A percentile compares a stretch with the other conserved stretches of the same genome.
phyloP scores from a whole-genome alignment of 2,888 invertebrate species.

The Pecten maximus region DNA sequence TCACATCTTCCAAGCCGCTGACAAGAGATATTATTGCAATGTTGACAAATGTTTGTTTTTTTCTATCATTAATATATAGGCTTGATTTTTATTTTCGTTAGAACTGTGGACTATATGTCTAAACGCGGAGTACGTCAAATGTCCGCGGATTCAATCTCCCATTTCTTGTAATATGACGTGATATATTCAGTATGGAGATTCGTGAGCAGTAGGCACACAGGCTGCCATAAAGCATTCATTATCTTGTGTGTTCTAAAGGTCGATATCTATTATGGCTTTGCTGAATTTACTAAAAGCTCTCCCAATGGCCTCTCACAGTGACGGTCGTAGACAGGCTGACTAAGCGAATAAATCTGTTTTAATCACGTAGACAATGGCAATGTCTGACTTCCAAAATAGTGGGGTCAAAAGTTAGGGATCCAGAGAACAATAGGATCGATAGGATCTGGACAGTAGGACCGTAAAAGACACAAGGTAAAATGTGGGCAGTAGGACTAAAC shows the following conservation, averaged over 20 bases:
- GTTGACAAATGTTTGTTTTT: too few species aligned
- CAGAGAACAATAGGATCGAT: too few species aligned
- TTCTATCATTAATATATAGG: too few species aligned
- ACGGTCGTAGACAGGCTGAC: background rate
- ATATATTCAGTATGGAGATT: background rate
- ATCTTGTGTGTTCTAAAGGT: background rate
- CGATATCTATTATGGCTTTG: background rate
- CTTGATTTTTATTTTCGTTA: too few species aligned
- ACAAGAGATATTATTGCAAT: too few species aligned
- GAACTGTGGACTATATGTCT: too few species aligned
- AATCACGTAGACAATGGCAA: background rate
- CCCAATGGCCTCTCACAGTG: background rate
- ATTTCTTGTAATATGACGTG: background rate
- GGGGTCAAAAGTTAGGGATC: background rate
- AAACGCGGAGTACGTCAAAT: too few species aligned
- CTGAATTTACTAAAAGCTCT: background rate
- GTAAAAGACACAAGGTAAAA: too few species aligned
- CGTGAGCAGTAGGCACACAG: background rate
- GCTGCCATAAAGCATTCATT: background rate
- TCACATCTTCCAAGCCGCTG: too few species aligned
- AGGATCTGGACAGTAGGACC: too few species aligned
- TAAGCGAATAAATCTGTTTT: background rate
- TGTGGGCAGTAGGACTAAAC: too few species aligned
- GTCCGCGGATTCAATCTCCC: background rate
- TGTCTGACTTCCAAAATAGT: background rate